Evolutionary conservation across 2,113 vertebrate genomes (phyloP).

Genomic region (Ia io): DNA sequence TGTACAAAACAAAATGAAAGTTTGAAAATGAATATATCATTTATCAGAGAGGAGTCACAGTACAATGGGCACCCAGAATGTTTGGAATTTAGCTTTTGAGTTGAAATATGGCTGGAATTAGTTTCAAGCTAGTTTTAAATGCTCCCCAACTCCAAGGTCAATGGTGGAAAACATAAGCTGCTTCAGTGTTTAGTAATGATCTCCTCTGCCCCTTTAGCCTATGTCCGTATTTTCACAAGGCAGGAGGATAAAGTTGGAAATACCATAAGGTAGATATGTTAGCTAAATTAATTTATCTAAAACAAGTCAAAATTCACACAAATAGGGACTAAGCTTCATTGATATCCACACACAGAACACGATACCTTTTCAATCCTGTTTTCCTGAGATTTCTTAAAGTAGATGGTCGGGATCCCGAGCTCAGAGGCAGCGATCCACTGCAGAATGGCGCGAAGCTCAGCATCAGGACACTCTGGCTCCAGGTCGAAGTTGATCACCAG

Average conservation of each 20-base stretch:
- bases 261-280: not conserved
- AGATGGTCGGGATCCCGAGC: constrained; percentile 91
- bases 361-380: constrained; percentile 90
- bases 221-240: not conserved
- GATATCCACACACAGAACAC: not conserved
- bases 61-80: not conserved
- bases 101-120: not conserved
- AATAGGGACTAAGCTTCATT: not conserved
- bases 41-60: not conserved
- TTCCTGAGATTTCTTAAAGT: constrained; percentile 94
- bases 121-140: not conserved
- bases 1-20: not conserved
- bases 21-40: not conserved
- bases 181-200: not conserved
- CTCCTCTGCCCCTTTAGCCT: not conserved
- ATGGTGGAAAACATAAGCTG: not conserved
- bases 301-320: not conserved
- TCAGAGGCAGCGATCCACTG: constrained; percentile 98
- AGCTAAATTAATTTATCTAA: not conserved
- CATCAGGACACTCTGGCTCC: constrained; percentile 87
- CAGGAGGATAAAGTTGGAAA: not conserved
- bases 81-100: not conserved
- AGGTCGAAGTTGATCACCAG: constrained; percentile 95
- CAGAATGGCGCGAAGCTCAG: constrained; percentile 89
- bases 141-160: not conserved